phyloP scores from a whole-genome alignment of 2,113 vertebrate species.

The Alectura lathami region DNA sequence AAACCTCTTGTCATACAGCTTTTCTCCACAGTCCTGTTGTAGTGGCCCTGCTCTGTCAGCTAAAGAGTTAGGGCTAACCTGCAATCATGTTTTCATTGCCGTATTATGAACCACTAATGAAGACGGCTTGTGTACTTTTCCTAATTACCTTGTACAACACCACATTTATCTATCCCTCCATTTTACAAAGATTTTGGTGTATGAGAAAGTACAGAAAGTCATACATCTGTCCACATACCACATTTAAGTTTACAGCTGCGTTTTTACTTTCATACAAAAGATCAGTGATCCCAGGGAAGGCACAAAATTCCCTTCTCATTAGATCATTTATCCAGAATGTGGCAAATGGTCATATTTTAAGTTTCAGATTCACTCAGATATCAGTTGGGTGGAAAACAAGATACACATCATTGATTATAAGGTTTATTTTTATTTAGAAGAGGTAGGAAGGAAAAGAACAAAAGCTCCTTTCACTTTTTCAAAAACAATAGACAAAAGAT shows the following conservation, averaged over 20 bases:
- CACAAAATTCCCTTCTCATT: neutral
- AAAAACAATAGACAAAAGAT: neutral
- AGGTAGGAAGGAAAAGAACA: neutral
- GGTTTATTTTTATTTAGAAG: neutral
- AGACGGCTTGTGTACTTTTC: neutral
- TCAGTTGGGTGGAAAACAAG: neutral
- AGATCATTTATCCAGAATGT: neutral
- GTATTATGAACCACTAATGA: neutral
- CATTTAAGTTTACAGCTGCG: neutral
- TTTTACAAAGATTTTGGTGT: neutral
- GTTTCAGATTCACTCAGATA: neutral
- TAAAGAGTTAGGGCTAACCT: neutral
- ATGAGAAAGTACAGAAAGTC: neutral
- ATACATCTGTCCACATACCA: neutral
- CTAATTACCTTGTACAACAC: neutral
- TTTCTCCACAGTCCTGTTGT: conserved; percentile 7
- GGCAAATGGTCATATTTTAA: neutral
- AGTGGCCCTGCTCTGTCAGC: neutral
- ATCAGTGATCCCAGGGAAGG: neutral
- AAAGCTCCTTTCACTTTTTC: conserved; percentile 23
- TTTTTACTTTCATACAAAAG: neutral
- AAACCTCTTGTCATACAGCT: conserved; percentile 29
- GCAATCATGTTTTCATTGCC: conserved; percentile 2
- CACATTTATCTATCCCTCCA: neutral
- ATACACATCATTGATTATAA: neutral